phyloP scores from a whole-genome alignment of 2,113 vertebrate species.

The Psittacula cyanocephala region DNA sequence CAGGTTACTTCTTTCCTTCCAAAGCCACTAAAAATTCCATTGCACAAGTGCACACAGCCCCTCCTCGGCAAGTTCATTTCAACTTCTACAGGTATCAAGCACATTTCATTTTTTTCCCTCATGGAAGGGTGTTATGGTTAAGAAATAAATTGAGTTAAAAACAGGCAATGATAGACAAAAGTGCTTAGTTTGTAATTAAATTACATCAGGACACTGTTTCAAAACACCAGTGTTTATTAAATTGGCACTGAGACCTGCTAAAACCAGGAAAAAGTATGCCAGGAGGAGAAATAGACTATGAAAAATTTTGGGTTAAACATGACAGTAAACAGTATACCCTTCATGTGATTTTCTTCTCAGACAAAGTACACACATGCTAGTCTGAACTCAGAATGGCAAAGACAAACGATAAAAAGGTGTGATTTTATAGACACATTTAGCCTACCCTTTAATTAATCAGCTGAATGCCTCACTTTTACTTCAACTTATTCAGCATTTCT shows the following conservation, averaged over 20 bases:
- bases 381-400: not conserved
- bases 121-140: not conserved
- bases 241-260: not conserved
- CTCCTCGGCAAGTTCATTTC: slow-evolving; percentile 6
- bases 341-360: not conserved
- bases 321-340: not conserved
- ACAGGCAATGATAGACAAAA: not conserved
- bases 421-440: not conserved
- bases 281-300: not conserved
- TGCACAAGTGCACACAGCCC: not conserved
- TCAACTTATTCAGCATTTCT: slow-evolving; percentile 15
- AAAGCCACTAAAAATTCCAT: slow-evolving; percentile 56
- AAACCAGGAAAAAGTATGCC: not conserved
- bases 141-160: slow-evolving; percentile 37
- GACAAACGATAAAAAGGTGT: not conserved
- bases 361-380: not conserved
- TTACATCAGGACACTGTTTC: not conserved
- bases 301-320: not conserved
- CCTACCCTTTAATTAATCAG: slow-evolving; percentile 44
- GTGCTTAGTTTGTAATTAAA: slow-evolving; percentile 23
- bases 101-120: slow-evolving; percentile 19
- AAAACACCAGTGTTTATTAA: not conserved
- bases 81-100: not conserved
- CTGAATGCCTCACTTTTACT: not conserved
- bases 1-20: slow-evolving; percentile 55